phyloP scores from a whole-genome alignment of 2,797 vertebrate genomes.

The Lagorchestes hirsutus region DNA sequence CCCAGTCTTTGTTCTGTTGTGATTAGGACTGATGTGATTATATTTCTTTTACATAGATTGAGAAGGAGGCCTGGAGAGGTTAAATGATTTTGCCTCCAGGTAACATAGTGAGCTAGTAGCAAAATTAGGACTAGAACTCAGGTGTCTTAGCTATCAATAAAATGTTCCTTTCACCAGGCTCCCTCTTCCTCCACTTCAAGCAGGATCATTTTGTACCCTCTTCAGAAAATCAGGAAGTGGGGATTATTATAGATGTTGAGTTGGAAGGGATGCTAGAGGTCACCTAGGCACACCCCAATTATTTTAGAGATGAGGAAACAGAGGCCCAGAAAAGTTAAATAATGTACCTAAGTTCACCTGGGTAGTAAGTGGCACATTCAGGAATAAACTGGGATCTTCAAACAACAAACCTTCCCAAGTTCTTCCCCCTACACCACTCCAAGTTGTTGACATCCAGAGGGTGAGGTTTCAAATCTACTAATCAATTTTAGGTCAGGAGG shows the following conservation, averaged over 20 bases:
- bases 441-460: not conserved
- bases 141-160: not conserved
- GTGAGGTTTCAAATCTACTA: not conserved
- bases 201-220: not conserved
- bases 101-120: not conserved
- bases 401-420: not conserved
- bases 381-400: not conserved
- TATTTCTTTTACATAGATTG: not conserved
- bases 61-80: not conserved
- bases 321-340: not conserved
- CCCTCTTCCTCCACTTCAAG: not conserved
- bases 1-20: not conserved
- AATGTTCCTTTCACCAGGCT: not conserved
- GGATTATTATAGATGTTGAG: not conserved
- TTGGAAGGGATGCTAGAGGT: not conserved
- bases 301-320: not conserved
- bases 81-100: not conserved
- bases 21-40: not conserved
- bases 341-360: not conserved
- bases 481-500: not conserved
- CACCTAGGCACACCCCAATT: not conserved
- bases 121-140: not conserved
- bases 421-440: not conserved
- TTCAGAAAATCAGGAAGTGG: not conserved
- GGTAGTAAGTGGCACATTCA: not conserved